These are phyloP conservation scores for Hiodon tergisus DNA, from an alignment of 2,113 vertebrate genomes.

Conservation along the genomic window DNA sequence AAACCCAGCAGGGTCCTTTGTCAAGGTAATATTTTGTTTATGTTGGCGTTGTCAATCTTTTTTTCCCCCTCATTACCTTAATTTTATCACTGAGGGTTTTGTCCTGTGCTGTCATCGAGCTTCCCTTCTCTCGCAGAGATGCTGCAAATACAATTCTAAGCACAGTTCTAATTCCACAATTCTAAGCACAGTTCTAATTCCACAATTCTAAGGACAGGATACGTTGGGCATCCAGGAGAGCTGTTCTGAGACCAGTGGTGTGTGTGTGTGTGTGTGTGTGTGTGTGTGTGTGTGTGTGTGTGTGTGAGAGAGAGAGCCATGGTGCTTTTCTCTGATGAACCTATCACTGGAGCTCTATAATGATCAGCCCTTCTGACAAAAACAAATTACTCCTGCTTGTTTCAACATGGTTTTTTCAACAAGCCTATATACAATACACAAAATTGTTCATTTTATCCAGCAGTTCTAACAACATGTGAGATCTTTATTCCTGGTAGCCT, in stretches of 20 bases:
- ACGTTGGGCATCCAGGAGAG: neutral
- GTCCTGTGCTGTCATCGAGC: neutral
- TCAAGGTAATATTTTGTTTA: slow-evolving; percentile 48
- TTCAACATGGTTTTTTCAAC: too few species aligned
- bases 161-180: neutral
- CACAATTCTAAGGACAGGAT: too few species aligned
- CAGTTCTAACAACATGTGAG: too few species aligned
- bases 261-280: too few species aligned
- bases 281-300: too few species aligned
- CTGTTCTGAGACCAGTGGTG: neutral
- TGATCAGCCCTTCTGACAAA: neutral
- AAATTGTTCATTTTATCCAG: neutral
- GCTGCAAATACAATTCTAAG: neutral
- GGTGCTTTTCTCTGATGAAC: too few species aligned
- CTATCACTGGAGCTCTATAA: too few species aligned
- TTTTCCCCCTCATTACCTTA: slow-evolving; percentile 20
- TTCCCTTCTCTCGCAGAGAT: neutral
- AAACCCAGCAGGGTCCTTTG: slow-evolving; percentile 45
- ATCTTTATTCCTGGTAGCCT: too few species aligned
- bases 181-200: neutral
- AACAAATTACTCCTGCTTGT: neutral
- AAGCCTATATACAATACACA: neutral
- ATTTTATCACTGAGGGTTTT: neutral
- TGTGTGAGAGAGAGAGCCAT: too few species aligned
- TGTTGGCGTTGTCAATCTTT: slow-evolving; percentile 40